Percentiles rank a stretch among this genome's conserved stretches.
phyloP scores from a whole-genome alignment of 37 sponge, comb jelly and placozoan genomes.

The Chondrilla cf. caribensis region DNA sequence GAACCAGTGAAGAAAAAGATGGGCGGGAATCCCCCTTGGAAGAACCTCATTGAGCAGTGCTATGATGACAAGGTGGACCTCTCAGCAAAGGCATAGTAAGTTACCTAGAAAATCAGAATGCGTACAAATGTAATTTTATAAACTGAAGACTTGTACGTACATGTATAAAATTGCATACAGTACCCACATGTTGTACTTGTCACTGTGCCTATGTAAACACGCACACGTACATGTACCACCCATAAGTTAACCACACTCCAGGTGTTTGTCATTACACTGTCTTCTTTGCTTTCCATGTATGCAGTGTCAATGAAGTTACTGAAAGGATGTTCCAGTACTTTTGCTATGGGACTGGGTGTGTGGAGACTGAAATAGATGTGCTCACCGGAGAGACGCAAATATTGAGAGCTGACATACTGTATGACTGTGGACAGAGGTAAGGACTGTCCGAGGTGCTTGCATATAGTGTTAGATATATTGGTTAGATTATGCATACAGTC shows the following conservation, averaged over 20 bases:
- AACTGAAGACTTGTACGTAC: too few species aligned
- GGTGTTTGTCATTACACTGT: too few species aligned
- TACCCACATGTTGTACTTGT: too few species aligned
- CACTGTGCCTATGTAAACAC: too few species aligned
- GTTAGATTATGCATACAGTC: too few species aligned
- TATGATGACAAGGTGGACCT: slow-evolving; percentile 52
- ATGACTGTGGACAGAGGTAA: slow-evolving; percentile 85
- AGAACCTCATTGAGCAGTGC: slow-evolving; percentile 43
- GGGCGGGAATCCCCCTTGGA: slow-evolving; percentile 50
- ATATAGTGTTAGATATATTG: too few species aligned
- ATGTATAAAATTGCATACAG: too few species aligned
- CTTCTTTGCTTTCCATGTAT: too few species aligned
- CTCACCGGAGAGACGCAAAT: slow-evolving; percentile 72
- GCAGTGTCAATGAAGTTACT: slow-evolving; percentile 42
- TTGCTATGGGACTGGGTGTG: slow-evolving; percentile 51
- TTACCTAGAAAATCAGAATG: too few species aligned
- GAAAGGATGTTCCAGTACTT: slow-evolving; percentile 36
- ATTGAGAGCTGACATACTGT: slow-evolving; percentile 71
- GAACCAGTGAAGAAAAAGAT: slow-evolving; percentile 41
- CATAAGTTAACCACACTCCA: not conserved
- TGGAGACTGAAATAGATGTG: slow-evolving; percentile 77
- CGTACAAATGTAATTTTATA: not conserved
- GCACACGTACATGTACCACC: not conserved
- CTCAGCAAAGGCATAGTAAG: slow-evolving; percentile 42
- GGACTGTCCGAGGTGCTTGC: not conserved